Evolutionary conservation across 2,888 invertebrate species (phyloP).

Genomic region (Eristalis intricaria): DNA sequence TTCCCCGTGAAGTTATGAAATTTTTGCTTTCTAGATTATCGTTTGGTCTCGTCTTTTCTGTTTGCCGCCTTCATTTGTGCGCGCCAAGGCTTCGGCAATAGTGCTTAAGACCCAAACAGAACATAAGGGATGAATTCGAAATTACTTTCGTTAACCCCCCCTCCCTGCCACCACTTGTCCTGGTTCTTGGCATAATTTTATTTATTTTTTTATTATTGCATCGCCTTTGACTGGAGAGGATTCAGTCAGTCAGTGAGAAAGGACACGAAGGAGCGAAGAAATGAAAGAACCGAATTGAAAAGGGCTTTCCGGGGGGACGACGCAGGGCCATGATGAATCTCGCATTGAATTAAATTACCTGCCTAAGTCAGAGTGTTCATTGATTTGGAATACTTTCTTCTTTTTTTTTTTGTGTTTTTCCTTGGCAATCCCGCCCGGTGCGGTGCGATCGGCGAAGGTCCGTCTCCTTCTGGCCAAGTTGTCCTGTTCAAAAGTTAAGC

Average conservation of each 20-base stretch:
- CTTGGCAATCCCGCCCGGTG: neutral
- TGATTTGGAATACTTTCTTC: conserved; percentile 60
- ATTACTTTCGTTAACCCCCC: conserved; percentile 31
- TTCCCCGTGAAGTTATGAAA: conserved; percentile 65
- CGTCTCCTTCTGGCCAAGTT: neutral
- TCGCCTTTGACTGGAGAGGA: neutral
- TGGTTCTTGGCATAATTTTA: conserved; percentile 63
- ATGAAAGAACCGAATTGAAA: conserved; percentile 45
- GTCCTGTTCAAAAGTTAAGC: conserved; percentile 49
- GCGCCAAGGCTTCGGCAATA: conserved; percentile 31
- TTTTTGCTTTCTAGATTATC: conserved; percentile 54
- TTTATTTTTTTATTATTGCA: conserved; percentile 64
- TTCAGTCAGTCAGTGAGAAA: neutral
- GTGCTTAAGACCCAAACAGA: conserved; percentile 52
- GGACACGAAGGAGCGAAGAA: conserved; percentile 10
- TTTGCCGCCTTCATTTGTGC: neutral
- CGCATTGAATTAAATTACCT: conserved; percentile 67
- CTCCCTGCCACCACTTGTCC: neutral
- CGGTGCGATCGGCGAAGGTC: conserved; percentile 25
- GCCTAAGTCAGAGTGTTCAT: conserved; percentile 58
- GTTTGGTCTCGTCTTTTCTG: conserved; percentile 23
- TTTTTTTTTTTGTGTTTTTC: too few relatives aligned
- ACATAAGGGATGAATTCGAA: conserved; percentile 68
- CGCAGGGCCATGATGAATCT: conserved; percentile 36
- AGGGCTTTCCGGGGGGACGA: neutral